Percentiles rank a stretch among this genome's conserved stretches.
phyloP scores from a whole-genome alignment of 2,797 vertebrate species.

The Neosilurus hyrtlii region DNA sequence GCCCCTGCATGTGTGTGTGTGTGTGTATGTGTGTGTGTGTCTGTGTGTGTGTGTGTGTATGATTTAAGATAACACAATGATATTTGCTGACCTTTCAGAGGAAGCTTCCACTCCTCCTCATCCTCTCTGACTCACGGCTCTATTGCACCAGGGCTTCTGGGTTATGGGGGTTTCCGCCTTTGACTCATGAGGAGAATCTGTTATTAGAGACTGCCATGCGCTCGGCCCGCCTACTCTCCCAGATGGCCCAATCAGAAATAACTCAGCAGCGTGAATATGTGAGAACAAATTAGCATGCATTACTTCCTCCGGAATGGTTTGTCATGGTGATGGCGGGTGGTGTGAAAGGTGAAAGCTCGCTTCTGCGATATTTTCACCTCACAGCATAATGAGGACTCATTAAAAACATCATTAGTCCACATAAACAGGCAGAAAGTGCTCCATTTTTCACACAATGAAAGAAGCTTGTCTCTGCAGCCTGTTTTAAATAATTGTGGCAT shows the following conservation, averaged over 20 bases:
- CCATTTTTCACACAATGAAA: conserved; percentile 29
- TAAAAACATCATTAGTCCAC: conserved; percentile 43
- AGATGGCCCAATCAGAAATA: conserved; percentile 59
- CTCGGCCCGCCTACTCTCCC: conserved; percentile 51
- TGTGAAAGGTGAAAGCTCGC: conserved; percentile 29
- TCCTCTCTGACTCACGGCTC: conserved; percentile 25
- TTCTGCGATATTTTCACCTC: conserved; percentile 37
- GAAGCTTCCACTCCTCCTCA: conserved; percentile 43
- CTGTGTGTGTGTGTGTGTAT: background rate
- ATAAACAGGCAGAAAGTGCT: conserved; percentile 30
- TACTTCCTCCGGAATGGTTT: conserved; percentile 48
- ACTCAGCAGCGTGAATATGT: conserved; percentile 25
- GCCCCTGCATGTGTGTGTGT: background rate
- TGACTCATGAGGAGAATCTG: conserved; percentile 56
- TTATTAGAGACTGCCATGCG: conserved; percentile 41
- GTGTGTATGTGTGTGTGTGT: background rate
- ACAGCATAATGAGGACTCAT: conserved; percentile 45
- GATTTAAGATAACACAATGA: background rate
- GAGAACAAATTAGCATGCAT: conserved; percentile 53
- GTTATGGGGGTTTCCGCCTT: conserved; percentile 49
- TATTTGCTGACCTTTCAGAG: conserved; percentile 35
- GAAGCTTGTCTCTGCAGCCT: conserved; percentile 13
- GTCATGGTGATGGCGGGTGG: conserved; percentile 32
- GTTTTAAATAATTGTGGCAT: conserved; percentile 25
- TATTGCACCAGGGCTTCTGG: conserved; percentile 25